Percentiles rank a stretch among this genome's conserved stretches.
Conservation (phyloP, 2,888 invertebrate species). For the Diaprepes abbreviatus region DNA sequence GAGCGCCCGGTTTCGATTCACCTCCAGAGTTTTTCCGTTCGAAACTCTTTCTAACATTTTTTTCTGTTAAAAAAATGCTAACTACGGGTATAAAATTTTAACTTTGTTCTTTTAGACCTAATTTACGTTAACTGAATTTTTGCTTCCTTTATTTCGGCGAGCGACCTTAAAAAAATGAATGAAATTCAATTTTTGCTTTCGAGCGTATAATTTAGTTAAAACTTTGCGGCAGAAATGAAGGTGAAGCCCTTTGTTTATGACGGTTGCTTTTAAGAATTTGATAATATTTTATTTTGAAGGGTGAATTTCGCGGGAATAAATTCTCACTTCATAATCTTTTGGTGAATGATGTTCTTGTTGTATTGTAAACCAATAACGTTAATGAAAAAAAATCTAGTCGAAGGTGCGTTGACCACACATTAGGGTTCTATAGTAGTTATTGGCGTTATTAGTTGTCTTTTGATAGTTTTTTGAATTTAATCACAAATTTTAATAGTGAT, state of each 20-base stretch:
- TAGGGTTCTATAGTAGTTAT: no score
- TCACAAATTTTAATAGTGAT: no score
- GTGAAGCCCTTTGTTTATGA: not conserved
- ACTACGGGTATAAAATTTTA: constrained; percentile 41
- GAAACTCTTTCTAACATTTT: constrained; percentile 21
- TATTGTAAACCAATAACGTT: no score
- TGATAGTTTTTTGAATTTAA: no score
- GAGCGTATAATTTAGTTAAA: constrained; percentile 22
- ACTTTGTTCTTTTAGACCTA: constrained; percentile 40
- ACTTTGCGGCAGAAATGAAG: constrained; percentile 6
- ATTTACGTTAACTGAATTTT: constrained; percentile 37
- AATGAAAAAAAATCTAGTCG: no score
- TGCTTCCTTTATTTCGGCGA: constrained; percentile 31
- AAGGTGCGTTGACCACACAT: no score
- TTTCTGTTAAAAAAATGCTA: constrained; percentile 11
- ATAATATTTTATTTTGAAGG: not conserved
- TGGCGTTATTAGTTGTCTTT: no score
- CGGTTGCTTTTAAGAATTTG: constrained; percentile 1
- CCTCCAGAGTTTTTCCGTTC: constrained; percentile 20
- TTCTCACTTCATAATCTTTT: not conserved
- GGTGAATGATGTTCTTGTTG: not conserved
- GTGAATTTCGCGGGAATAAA: not conserved
- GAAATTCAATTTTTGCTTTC: constrained; percentile 26
- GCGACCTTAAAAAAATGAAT: constrained; percentile 19
- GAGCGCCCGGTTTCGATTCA: constrained; percentile 19